A percentile compares a stretch with the other conserved stretches of the same genome.
Evolutionary conservation across 2,113 vertebrate genomes (phyloP).

Genomic region (Trogon surrucura): DNA sequence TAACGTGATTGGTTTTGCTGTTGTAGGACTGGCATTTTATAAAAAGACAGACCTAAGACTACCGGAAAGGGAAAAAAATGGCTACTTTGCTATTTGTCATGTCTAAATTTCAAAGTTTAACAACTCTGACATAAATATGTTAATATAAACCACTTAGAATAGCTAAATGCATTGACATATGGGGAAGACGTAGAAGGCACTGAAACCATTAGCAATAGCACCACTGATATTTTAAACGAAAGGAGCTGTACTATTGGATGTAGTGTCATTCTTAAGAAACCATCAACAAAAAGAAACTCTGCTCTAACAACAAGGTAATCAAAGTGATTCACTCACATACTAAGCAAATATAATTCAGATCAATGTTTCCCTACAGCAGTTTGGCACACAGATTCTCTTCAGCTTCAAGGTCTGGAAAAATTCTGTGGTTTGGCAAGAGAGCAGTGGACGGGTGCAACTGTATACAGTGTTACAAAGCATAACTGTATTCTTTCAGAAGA

Average conservation of each 20-base stretch:
- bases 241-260: neutral
- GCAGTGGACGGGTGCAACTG: neutral
- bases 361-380: neutral
- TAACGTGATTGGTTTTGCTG: neutral
- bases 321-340: neutral
- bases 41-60: neutral
- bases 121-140: neutral
- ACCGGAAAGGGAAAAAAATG: neutral
- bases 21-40: neutral
- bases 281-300: neutral
- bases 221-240: neutral
- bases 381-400: neutral
- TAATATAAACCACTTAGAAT: neutral
- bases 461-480: neutral
- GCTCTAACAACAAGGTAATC: neutral
- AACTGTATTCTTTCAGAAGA: neutral
- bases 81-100: neutral
- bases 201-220: neutral
- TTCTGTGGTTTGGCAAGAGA: neutral
- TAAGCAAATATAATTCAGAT: neutral
- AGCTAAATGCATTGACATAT: neutral
- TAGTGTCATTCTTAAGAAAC: neutral
- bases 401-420: conserved; percentile 24
- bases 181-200: neutral
- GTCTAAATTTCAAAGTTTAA: neutral